phyloP scores from a whole-genome alignment of 1,140 invertebrate species.

The Vollenhovia emeryi region DNA sequence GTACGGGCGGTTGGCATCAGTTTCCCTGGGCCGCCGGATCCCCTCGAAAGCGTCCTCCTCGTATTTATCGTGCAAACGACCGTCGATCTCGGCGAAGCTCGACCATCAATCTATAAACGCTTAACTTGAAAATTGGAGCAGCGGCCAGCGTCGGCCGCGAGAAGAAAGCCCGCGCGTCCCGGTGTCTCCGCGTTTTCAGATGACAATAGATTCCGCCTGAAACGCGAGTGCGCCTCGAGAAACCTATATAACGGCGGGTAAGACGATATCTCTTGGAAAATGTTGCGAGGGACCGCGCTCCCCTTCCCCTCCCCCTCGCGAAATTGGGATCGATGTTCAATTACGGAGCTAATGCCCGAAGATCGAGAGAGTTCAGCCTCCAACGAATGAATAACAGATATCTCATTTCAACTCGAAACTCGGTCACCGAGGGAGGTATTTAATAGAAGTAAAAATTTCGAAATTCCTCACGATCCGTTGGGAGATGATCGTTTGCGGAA shows the following conservation, averaged over 20 bases:
- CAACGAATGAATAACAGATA: neutral
- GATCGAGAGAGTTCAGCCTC: neutral
- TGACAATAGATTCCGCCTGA: conserved; percentile 3
- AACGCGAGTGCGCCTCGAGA: neutral
- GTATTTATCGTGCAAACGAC: conserved; percentile 72
- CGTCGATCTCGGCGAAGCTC: conserved; percentile 51
- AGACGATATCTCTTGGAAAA: conserved; percentile 11
- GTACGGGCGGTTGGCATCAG: conserved; percentile 64
- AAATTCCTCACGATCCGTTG: neutral
- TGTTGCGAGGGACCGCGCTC: neutral
- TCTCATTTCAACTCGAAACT: neutral
- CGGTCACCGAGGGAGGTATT: neutral
- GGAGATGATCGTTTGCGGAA: neutral
- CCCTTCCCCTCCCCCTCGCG: neutral
- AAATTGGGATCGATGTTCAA: conserved; percentile 22
- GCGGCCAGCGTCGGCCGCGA: neutral
- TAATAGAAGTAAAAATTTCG: neutral
- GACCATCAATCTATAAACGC: conserved; percentile 57
- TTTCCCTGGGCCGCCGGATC: conserved; percentile 56
- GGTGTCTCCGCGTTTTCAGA: neutral
- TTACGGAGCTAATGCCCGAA: neutral
- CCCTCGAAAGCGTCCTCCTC: conserved; percentile 56
- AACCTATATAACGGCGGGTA: conserved; percentile 9
- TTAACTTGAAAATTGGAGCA: conserved; percentile 59
- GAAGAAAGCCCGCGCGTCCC: conserved; percentile 2